Conservation (phyloP, 2,113 vertebrate genomes). For the Barbus barbus region DNA sequence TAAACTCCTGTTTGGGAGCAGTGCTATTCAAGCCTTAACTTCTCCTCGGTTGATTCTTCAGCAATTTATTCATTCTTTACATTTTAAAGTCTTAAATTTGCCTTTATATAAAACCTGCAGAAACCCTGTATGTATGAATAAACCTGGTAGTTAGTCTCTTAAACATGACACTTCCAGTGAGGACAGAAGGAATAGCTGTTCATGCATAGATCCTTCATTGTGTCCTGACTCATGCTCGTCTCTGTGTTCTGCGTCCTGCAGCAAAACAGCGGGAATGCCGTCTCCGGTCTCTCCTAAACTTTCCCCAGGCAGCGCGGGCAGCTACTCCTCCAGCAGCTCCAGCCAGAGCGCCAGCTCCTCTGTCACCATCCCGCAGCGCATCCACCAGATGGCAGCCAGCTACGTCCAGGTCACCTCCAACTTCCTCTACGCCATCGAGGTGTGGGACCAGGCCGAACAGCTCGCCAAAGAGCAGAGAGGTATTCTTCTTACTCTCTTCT, state of each 20-base stretch:
- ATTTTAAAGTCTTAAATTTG: too few relatives aligned
- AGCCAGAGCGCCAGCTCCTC: slow-evolving; percentile 88
- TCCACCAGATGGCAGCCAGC: slow-evolving; percentile 99
- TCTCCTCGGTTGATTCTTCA: too few relatives aligned
- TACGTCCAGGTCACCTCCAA: slow-evolving; percentile 98
- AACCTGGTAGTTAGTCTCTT: neutral
- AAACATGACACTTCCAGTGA: neutral
- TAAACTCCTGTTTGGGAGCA: too few relatives aligned
- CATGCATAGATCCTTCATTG: neutral
- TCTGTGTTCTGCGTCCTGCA: slow-evolving; percentile 56
- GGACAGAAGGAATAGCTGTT: neutral
- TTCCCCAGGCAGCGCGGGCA: slow-evolving; percentile 91
- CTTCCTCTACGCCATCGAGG: slow-evolving; percentile 96
- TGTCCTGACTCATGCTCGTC: too few relatives aligned
- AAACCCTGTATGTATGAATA: neutral
- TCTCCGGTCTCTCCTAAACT: slow-evolving; percentile 97
- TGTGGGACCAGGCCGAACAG: slow-evolving; percentile 99
- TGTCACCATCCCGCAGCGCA: slow-evolving; percentile 96
- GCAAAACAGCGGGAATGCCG: slow-evolving; percentile 94
- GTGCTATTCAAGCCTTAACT: too few relatives aligned
- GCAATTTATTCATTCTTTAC: too few relatives aligned
- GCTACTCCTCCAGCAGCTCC: slow-evolving; percentile 86
- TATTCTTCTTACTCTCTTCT: too few relatives aligned
- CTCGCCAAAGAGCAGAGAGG: slow-evolving; percentile 95
- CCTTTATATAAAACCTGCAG: neutral